Evolutionary conservation across 2,797 vertebrate species (phyloP).

Genomic region (Mormyrus hasselquistii): DNA sequence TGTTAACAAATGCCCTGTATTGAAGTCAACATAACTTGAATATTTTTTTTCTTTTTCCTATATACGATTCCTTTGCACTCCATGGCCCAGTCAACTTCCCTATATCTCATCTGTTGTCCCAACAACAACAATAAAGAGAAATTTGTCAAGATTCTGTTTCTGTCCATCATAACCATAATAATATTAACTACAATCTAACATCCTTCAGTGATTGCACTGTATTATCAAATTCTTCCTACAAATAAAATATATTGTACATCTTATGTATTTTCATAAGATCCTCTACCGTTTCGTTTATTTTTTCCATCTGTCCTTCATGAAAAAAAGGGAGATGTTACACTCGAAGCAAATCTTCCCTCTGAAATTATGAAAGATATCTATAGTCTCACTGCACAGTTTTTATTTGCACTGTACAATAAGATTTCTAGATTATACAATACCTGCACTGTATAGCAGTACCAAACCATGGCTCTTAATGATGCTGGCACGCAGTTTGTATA

Average conservation of each 20-base stretch:
- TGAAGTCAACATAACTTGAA: conserved; percentile 52
- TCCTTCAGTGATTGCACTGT: conserved; percentile 52
- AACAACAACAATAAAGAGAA: conserved; percentile 10
- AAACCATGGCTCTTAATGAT: conserved; percentile 4
- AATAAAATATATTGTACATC: conserved; percentile 79
- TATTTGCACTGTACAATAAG: conserved; percentile 8
- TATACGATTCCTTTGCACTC: conserved; percentile 15
- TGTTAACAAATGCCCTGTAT: conserved; percentile 30
- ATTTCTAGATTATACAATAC: conserved; percentile 14
- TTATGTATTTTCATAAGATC: conserved; percentile 56
- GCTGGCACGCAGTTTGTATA: not conserved
- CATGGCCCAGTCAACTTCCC: not conserved
- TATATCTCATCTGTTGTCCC: not conserved
- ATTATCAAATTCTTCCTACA: conserved; percentile 64
- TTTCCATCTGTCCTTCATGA: conserved; percentile 55
- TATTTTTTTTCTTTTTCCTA: not conserved
- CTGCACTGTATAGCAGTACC: not conserved
- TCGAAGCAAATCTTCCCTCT: conserved; percentile 19
- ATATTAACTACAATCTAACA: conserved; percentile 29
- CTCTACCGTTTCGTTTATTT: conserved; percentile 59
- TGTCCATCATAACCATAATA: conserved; percentile 27
- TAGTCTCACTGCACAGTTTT: not conserved
- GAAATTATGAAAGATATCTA: conserved; percentile 43
- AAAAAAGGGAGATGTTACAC: conserved; percentile 49
- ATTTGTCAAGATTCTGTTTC: conserved; percentile 5